These are phyloP conservation scores for Manis crassicaudata DNA, from an alignment of 2,797 vertebrate species.

Conservation along the genomic window DNA sequence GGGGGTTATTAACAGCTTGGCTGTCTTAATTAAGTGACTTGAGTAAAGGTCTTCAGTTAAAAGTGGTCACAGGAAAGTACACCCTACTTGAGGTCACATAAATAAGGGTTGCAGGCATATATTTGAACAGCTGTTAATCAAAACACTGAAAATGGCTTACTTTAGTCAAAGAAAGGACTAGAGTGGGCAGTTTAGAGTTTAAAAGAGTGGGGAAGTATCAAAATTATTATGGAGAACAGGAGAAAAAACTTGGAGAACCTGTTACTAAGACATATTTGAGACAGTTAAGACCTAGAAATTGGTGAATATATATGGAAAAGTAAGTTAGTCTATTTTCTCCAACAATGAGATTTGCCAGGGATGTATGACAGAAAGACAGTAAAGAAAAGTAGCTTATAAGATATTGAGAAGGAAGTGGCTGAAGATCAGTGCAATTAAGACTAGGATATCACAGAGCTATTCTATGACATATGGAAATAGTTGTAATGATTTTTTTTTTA, in stretches of 20 bases:
- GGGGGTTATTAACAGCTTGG: neutral
- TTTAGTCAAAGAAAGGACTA: neutral
- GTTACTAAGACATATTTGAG: constrained; percentile 13
- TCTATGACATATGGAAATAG: neutral
- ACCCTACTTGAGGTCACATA: neutral
- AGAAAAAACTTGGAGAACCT: neutral
- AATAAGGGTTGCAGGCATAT: neutral
- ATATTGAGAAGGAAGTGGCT: neutral
- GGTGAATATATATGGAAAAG: neutral
- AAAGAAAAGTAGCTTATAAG: constrained; percentile 20
- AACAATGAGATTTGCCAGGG: neutral
- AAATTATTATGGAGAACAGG: neutral
- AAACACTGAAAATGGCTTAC: neutral
- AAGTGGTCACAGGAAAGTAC: neutral
- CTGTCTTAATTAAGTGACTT: neutral
- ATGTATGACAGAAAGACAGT: neutral
- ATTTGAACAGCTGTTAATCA: neutral
- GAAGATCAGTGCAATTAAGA: neutral
- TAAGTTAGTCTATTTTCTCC: neutral
- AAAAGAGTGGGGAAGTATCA: neutral
- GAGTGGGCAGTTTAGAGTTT: neutral
- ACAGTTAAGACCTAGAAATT: neutral
- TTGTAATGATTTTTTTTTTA: neutral
- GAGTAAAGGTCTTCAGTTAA: neutral
- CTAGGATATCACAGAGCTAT: neutral